phyloP scores from a whole-genome alignment of 2,888 invertebrate species.

The Agriotes lineatus region DNA sequence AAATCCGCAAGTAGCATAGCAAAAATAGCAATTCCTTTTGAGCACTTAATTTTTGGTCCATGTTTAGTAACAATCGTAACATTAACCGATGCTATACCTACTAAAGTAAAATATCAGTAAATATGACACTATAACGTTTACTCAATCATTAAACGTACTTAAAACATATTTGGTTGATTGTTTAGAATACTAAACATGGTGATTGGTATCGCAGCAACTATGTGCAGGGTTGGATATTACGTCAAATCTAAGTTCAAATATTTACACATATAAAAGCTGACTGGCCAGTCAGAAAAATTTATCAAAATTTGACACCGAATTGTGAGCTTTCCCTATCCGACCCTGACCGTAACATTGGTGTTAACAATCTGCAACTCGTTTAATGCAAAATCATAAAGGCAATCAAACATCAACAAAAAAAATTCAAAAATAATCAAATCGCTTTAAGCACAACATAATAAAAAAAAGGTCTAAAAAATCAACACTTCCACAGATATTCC shows the following conservation, averaged over 20 bases:
- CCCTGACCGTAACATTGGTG: constrained; percentile 29
- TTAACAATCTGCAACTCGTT: constrained; percentile 33
- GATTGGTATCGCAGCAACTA: constrained; percentile 48
- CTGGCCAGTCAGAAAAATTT: constrained; percentile 34
- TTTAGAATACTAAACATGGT: constrained; percentile 51
- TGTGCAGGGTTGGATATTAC: constrained; percentile 38
- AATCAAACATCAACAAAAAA: constrained; percentile 22
- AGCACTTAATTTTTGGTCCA: constrained; percentile 54
- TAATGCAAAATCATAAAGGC: constrained; percentile 31
- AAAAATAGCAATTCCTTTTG: constrained; percentile 52
- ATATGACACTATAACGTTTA: constrained; percentile 50
- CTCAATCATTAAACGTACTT: constrained; percentile 26
- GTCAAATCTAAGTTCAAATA: constrained; percentile 22
- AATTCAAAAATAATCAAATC: background rate
- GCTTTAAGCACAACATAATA: background rate
- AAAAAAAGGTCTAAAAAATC: too few relatives aligned
- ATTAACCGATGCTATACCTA: constrained; percentile 35
- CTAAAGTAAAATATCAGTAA: constrained; percentile 46
- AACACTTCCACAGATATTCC: too few relatives aligned
- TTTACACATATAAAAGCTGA: constrained; percentile 29
- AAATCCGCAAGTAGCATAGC: constrained; percentile 49
- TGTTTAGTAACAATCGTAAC: constrained; percentile 50
- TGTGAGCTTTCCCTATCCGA: constrained; percentile 24
- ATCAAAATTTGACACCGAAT: constrained; percentile 33
- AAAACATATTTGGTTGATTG: constrained; percentile 48